Evolutionary conservation across 2,888 invertebrate genomes (phyloP), one percentile per base, ranked within the genome.

Genomic region (Cosmia trapezina): DNA sequence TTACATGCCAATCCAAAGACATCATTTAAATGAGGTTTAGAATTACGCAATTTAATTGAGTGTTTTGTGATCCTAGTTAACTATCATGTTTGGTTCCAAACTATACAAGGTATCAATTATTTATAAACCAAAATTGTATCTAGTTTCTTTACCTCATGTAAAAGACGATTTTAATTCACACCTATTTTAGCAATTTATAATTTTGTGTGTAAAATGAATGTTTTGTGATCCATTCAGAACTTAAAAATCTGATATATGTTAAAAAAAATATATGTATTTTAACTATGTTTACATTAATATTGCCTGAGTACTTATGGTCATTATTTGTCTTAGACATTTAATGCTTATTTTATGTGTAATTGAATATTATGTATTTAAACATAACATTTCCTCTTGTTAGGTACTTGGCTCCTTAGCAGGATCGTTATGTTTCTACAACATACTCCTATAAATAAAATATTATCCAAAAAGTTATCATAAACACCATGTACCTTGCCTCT

Each of bases 401-500:
- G 68, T 73, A 71, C 70, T 67, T 76, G 64, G 69, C 74, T 83
- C 47, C 59, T 57, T 70, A 66, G 37, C 63, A 41, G 59, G 61
- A 59, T 73, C 41, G 57, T 68, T 65, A 73, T 62, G 71, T 71
- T 71, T 74, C 56, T 64, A 71, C 64, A 72, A 66, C 60, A 66
- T 72, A 70, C 63, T 76, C 56, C 37, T 80, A 62, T 63, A 59
- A 73, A 73, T 76, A 54, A 70, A 77, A 74, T 73, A 69, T 73
- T 71, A 77, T 79, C 73, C 76, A 80, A 76, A 78, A 78, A 76
- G 62, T 70, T 79, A 76, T 78, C 62, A 51, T 78, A 73, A 75
- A 80, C 80, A 81, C 81, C 75, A 83, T 54, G 84, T 88, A 91
- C 90, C 86, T 91, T 91, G 87, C 87, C 90, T 90, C 87, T 89